Conservation (phyloP, 2,797 vertebrate genomes). For the Eurystomus glaucurus region DNA sequence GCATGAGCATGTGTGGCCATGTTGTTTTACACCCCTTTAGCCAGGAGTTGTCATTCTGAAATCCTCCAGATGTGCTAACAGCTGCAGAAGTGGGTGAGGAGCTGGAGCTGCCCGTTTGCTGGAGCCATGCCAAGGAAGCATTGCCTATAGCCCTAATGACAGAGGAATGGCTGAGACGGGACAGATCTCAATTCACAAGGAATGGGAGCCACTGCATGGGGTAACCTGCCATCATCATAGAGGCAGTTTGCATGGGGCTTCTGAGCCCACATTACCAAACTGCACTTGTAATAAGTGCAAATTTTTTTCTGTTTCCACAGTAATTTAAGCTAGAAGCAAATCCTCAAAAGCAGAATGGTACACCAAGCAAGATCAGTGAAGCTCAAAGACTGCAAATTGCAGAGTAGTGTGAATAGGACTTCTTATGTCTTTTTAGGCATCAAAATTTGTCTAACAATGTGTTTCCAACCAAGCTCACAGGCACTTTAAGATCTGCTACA, state of each 20-base stretch:
- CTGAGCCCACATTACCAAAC: not conserved
- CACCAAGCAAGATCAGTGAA: constrained; percentile 48
- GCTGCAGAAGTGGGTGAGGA: constrained; percentile 54
- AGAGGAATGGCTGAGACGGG: not conserved
- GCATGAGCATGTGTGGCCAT: not conserved
- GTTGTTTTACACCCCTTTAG: constrained; percentile 37
- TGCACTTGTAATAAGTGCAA: not conserved
- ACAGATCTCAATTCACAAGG: not conserved
- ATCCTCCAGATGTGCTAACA: constrained; percentile 61
- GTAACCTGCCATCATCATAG: not conserved
- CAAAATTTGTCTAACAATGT: constrained; percentile 47
- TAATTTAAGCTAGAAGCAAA: constrained; percentile 46
- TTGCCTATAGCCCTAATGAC: not conserved
- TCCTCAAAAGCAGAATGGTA: constrained; percentile 35
- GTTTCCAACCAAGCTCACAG: constrained; percentile 36
- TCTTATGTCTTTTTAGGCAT: constrained; percentile 38
- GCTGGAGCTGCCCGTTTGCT: not conserved
- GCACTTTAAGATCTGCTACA: constrained; percentile 14
- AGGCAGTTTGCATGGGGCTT: not conserved
- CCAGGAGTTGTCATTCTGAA: constrained; percentile 31
- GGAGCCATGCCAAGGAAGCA: not conserved
- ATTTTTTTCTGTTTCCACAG: not conserved
- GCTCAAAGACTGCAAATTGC: constrained; percentile 57
- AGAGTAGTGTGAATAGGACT: constrained; percentile 41
- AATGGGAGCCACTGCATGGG: not conserved